Percentiles rank a stretch among this genome's conserved stretches.
Evolutionary conservation across 37 sponge, comb jelly and placozoan species (phyloP).

Genomic region (Chondrosia reniformis): DNA sequence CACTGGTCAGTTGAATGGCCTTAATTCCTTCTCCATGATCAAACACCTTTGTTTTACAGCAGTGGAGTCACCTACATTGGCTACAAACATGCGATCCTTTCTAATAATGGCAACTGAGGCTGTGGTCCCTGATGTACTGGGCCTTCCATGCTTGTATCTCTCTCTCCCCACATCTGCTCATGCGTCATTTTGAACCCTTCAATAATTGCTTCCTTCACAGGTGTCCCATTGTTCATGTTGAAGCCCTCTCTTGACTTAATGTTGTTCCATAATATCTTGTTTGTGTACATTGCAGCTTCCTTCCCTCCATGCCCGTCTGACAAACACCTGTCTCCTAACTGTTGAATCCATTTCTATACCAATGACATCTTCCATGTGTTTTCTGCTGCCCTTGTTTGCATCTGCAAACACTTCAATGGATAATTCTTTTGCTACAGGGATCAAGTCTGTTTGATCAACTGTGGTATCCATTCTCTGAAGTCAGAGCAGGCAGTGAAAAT

Average conservation of each 20-base stretch:
- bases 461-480: too few relatives aligned
- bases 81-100: slow-evolving; percentile 70
- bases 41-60: too few relatives aligned
- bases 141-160: slow-evolving; percentile 71
- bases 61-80: slow-evolving; percentile 92
- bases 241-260: slow-evolving; percentile 35
- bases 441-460: too few relatives aligned
- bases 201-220: slow-evolving; percentile 49
- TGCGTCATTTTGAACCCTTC: slow-evolving; percentile 77
- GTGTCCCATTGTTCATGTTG: slow-evolving; percentile 33
- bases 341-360: slow-evolving; percentile 54
- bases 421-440: background rate
- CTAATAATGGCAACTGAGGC: slow-evolving; percentile 74
- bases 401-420: slow-evolving; percentile 17
- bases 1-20: slow-evolving; percentile 67
- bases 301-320: slow-evolving; percentile 93
- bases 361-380: slow-evolving; percentile 90
- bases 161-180: slow-evolving; percentile 58
- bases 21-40: too few relatives aligned
- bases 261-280: slow-evolving; percentile 71
- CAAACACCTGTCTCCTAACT: slow-evolving; percentile 75
- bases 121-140: slow-evolving; percentile 91
- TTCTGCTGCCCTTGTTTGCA: slow-evolving; percentile 69
- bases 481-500: too few relatives aligned
- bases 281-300: slow-evolving; percentile 82